Evolutionary conservation across 1,140 invertebrate genomes (phyloP).

Genomic region (Drosophila arizonae): DNA sequence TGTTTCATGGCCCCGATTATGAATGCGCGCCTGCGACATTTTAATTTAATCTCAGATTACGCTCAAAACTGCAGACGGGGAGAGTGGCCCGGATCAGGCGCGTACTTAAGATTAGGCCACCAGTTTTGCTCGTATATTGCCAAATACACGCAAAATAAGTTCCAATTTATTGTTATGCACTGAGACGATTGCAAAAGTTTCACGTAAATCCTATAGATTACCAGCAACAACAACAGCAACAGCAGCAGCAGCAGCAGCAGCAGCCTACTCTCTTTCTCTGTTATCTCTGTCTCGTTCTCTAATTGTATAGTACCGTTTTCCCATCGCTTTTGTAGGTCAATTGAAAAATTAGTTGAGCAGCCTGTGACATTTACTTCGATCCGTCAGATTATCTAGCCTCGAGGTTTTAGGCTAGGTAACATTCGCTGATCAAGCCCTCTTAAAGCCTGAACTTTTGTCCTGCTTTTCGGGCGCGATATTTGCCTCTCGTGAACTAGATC

Average conservation of each 20-base stretch:
- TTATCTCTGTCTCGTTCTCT: too few species aligned
- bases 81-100: conserved; percentile 58
- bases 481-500: conserved; percentile 20
- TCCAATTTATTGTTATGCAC: conserved; percentile 48
- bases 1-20: conserved; percentile 57
- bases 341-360: conserved; percentile 65
- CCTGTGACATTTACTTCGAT: conserved; percentile 11
- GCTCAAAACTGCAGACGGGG: conserved; percentile 32
- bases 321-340: conserved; percentile 68
- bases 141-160: conserved; percentile 55
- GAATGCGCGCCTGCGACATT: conserved; percentile 74
- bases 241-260: not conserved
- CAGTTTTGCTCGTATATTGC: conserved; percentile 73
- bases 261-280: conserved; percentile 10
- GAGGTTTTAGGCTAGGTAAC: not conserved
- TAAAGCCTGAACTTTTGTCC: conserved; percentile 33
- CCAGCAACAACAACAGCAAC: conserved; percentile 20
- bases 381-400: conserved; percentile 32
- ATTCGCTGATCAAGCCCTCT: conserved; percentile 34
- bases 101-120: conserved; percentile 66
- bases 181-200: conserved; percentile 68
- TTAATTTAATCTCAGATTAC: conserved; percentile 80
- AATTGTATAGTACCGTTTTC: conserved; percentile 1
- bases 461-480: conserved; percentile 25
- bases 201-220: conserved; percentile 70